phyloP scores from a whole-genome alignment of 2,797 vertebrate species.

The Odontamblyopus rebecca region DNA sequence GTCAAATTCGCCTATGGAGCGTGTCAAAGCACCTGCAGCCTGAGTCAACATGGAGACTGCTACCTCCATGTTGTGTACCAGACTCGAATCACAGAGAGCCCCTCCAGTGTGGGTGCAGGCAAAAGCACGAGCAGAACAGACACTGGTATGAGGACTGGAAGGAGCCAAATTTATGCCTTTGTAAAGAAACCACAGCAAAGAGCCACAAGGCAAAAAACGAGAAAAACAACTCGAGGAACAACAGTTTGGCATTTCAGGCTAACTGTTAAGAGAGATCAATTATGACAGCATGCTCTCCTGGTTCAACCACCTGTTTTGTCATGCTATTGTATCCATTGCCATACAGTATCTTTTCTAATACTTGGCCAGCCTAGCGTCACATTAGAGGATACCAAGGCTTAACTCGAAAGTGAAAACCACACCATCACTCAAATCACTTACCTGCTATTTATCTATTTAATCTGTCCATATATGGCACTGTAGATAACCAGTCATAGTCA shows the following conservation, averaged over 20 bases:
- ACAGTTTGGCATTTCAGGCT: conserved; percentile 49
- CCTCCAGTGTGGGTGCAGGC: conserved; percentile 53
- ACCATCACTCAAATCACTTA: no score
- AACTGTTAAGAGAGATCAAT: conserved; percentile 53
- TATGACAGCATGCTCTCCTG: conserved; percentile 40
- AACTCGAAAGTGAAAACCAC: not conserved
- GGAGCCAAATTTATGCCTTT: conserved; percentile 62
- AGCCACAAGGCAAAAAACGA: conserved; percentile 67
- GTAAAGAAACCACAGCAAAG: conserved; percentile 65
- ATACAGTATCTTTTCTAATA: not conserved
- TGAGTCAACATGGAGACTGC: conserved; percentile 7
- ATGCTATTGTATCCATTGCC: not conserved
- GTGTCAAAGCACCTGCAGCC: conserved; percentile 21
- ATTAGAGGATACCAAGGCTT: not conserved
- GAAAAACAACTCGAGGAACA: conserved; percentile 71
- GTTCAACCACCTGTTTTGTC: conserved; percentile 18
- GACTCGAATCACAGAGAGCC: conserved; percentile 36
- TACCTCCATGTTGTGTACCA: not conserved
- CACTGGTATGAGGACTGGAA: conserved; percentile 62
- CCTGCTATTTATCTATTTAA: no score
- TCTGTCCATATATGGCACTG: no score
- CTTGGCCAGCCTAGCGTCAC: conserved; percentile 27
- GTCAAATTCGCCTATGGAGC: conserved; percentile 19
- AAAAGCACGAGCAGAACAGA: conserved; percentile 62
- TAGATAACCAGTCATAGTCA: no score